A percentile compares a stretch with the other conserved stretches of the same genome.
These are phyloP conservation scores for Epistrophe grossulariae DNA, from an alignment of 2,888 invertebrate species.

Conservation along the genomic window DNA sequence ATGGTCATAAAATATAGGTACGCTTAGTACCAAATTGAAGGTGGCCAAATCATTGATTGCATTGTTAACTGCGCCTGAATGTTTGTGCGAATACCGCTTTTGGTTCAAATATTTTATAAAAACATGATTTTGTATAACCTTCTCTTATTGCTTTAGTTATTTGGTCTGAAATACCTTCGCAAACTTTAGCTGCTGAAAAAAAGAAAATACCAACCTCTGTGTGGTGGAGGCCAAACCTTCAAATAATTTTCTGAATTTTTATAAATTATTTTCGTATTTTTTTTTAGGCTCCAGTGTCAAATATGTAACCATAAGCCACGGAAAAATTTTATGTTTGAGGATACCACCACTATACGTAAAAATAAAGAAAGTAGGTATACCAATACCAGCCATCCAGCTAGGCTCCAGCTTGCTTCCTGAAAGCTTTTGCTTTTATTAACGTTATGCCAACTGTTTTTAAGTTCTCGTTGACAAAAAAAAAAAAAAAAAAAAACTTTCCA, in stretches of 20 bases:
- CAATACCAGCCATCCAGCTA: neutral
- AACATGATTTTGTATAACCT: too few relatives aligned
- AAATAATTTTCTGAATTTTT: neutral
- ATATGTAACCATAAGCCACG: neutral
- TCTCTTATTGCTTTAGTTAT: too few relatives aligned
- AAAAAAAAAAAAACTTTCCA: neutral
- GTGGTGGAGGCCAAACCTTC: neutral
- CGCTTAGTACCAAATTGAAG: too few relatives aligned
- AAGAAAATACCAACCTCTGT: too few relatives aligned
- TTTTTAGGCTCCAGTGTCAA: neutral
- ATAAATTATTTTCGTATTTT: neutral
- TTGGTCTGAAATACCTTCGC: too few relatives aligned
- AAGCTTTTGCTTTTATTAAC: conserved; percentile 27
- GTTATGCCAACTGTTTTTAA: conserved; percentile 38
- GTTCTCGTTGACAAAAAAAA: conserved; percentile 2
- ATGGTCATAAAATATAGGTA: too few relatives aligned
- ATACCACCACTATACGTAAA: neutral
- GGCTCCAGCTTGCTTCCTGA: conserved; percentile 9
- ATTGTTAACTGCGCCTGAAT: too few relatives aligned
- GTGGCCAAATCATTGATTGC: too few relatives aligned
- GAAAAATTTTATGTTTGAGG: neutral
- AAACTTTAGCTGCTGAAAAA: too few relatives aligned
- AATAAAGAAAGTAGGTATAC: too few relatives aligned
- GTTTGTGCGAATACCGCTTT: too few relatives aligned
- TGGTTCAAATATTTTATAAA: too few relatives aligned